Conservation (phyloP, 2,888 invertebrate genomes). For the Rutpela maculata region DNA sequence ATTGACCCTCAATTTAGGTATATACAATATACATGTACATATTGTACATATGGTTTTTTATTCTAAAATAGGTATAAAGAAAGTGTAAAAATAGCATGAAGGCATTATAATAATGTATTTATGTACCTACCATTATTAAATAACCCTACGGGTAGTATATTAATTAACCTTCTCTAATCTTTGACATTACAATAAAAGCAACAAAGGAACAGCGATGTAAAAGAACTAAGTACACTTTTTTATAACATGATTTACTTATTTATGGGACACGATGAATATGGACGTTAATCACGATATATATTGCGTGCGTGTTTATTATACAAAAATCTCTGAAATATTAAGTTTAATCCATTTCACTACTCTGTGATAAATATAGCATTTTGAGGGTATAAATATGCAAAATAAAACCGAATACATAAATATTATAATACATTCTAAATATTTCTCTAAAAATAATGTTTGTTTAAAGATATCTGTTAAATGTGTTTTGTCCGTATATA, state of each 20-base stretch:
- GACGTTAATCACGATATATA: neutral
- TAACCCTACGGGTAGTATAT: no score
- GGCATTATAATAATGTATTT: no score
- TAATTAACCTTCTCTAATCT: no score
- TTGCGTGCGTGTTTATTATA: neutral
- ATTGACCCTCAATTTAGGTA: no score
- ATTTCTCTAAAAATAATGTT: neutral
- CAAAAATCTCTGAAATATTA: neutral
- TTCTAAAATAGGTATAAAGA: no score
- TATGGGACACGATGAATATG: neutral
- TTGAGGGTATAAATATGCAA: neutral
- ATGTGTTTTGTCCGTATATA: neutral
- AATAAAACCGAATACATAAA: neutral
- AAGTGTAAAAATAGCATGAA: no score
- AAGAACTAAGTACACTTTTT: no score
- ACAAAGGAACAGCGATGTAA: no score
- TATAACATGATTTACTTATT: neutral
- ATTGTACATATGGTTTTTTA: no score
- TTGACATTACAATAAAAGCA: no score
- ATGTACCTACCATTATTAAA: no score
- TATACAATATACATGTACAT: no score
- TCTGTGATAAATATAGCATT: neutral
- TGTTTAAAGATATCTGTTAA: neutral
- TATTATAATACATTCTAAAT: neutral
- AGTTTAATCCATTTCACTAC: neutral